Evolutionary conservation across 2,797 vertebrate species (phyloP), one percentile per base, ranked within the genome.

Genomic region (Anisognathus igniventris): DNA sequence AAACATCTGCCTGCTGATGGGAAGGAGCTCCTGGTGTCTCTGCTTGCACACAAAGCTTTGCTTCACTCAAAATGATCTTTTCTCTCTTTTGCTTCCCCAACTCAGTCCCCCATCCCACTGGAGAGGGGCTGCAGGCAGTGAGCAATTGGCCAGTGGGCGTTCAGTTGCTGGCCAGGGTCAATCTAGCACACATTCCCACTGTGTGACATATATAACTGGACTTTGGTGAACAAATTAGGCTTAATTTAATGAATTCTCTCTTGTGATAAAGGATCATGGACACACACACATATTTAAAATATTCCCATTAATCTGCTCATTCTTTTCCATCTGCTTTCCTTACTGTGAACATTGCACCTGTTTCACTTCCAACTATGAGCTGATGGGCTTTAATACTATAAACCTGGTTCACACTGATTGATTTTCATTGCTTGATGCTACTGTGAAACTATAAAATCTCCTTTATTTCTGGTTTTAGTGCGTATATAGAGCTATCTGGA

Each of bases 401-500:
- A 95, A 78, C 54, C 65, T 83, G 62, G 48, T 78, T 79, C 72
- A 89, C 17, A 95, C 1, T 39, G 76, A 94, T 57, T 82, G 77
- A 75, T 81, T 93, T 91, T 93, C 78, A 92, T n/a, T 85, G 88
- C 50, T 87, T 61, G 84, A 74, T 92, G 68, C 75, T 85, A 79
- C 62, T 74, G 58, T 68, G 66, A 86, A 92, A 90, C 81, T 78
- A 74, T n/a, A n/a, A 92, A 90, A 93, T 79, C 30, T 75, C 39
- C 53, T 84, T 93, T 87, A 92, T 94, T 81, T 90, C 94, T 79
- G 61, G 5, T 91, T 93, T 95, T 92, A 96, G 56, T 70, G 79
- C 44, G 35, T 65, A 87, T 75, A 67, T 23, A 86, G 56, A 95
- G 56, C 56, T 76, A 47, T 68, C 71, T 83, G 61, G 62, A 91